Conservation (phyloP, 2,113 vertebrate species). For the Nettapus auritus region DNA sequence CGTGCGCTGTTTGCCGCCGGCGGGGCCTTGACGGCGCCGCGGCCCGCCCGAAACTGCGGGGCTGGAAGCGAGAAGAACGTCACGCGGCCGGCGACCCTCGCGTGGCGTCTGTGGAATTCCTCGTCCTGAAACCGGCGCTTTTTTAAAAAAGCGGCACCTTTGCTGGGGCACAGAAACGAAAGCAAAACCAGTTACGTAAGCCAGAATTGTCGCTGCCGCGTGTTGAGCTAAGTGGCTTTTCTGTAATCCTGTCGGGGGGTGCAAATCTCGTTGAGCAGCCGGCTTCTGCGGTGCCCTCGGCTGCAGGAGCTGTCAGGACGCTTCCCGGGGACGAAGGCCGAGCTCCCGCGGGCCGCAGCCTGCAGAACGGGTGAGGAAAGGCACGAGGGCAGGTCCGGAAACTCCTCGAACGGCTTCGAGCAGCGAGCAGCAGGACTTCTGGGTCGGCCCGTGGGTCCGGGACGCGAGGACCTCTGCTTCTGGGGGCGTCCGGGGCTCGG, state of each 20-base stretch:
- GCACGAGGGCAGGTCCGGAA: not conserved
- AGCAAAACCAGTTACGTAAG: not conserved
- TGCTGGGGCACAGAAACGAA: not conserved
- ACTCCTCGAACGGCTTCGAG: fast-evolving
- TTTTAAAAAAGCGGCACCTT: not conserved
- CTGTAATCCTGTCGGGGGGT: not conserved
- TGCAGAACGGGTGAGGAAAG: fast-evolving
- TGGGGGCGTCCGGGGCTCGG: not conserved
- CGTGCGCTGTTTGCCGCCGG: not conserved
- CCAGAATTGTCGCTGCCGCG: not conserved
- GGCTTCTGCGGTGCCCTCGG: not conserved
- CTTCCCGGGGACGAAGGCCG: not conserved
- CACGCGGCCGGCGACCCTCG: fast-evolving
- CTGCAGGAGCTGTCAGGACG: not conserved
- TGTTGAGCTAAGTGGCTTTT: too few species aligned
- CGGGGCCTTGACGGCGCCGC: fast-evolving
- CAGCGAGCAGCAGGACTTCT: fast-evolving
- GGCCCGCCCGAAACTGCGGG: fast-evolving
- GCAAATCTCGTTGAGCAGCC: not conserved
- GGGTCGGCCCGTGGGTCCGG: fast-evolving
- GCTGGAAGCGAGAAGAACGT: fast-evolving
- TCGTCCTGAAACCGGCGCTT: not conserved
- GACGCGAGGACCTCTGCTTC: fast-evolving
- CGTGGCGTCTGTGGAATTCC: too few species aligned
- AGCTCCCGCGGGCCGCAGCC: fast-evolving